These are phyloP conservation scores for Lanius collurio DNA, from an alignment of 2,113 vertebrate genomes.

Conservation along the genomic window DNA sequence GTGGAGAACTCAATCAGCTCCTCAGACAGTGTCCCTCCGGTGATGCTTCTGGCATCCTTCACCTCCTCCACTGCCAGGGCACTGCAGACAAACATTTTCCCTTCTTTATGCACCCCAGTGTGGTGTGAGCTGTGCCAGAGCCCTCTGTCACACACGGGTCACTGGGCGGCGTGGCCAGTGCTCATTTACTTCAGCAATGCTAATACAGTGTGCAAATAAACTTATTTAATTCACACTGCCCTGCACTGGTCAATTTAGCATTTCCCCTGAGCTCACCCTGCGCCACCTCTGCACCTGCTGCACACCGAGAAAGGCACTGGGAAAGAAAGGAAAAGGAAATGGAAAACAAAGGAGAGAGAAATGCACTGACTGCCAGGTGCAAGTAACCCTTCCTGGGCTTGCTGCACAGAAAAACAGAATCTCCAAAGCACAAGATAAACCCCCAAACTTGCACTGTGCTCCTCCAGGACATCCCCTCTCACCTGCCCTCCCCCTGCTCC, in stretches of 20 bases:
- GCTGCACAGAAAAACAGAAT: not conserved
- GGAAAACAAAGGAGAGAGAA: not conserved
- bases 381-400: not conserved
- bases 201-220: not conserved
- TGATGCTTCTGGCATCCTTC: not conserved
- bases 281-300: not conserved
- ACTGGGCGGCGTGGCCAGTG: not conserved
- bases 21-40: not conserved
- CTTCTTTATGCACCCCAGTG: fast-evolving
- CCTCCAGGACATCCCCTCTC: not conserved
- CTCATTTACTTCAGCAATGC: not conserved
- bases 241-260: not conserved
- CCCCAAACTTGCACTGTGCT: fast-evolving
- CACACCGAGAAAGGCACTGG: fast-evolving
- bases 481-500: fast-evolving
- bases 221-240: not conserved
- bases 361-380: fast-evolving
- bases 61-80: not conserved
- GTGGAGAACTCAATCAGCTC: not conserved
- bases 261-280: not conserved
- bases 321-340: not conserved
- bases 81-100: not conserved
- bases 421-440: not conserved
- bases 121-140: not conserved
- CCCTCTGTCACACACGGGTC: not conserved